Conservation (phyloP, 2,113 vertebrate species). For the Sebastes fasciatus region DNA sequence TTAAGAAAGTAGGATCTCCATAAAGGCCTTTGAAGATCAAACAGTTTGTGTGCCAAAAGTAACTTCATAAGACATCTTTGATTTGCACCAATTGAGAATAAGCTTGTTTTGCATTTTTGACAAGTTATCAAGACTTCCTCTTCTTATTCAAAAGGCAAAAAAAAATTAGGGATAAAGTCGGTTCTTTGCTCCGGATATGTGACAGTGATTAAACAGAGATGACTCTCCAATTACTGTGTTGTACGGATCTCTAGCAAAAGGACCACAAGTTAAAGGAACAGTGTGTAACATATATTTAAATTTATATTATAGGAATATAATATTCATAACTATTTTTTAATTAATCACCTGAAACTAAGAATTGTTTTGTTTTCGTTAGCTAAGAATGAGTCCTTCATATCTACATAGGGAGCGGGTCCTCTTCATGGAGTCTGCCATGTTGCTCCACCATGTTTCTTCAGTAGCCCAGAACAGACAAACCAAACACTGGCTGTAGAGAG, state of each 20-base stretch:
- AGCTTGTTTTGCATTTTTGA: conserved; percentile 21
- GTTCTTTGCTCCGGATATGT: conserved; percentile 1
- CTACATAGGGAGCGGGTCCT: no score
- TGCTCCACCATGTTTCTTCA: no score
- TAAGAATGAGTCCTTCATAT: no score
- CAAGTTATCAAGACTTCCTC: not conserved
- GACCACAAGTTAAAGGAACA: conserved; percentile 3
- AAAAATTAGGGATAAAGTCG: not conserved
- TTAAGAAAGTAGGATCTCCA: conserved; percentile 18
- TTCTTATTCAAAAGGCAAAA: not conserved
- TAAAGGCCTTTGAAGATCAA: conserved; percentile 36
- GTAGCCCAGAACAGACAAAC: no score
- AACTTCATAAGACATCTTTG: conserved; percentile 8
- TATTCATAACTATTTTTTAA: no score
- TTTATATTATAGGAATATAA: no score
- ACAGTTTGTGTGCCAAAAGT: conserved; percentile 25
- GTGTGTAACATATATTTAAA: no score
- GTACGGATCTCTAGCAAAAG: not conserved
- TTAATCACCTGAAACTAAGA: no score
- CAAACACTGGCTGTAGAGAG: no score
- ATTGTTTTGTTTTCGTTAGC: no score
- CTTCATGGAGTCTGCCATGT: no score
- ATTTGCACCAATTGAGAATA: conserved; percentile 17
- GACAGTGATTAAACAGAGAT: not conserved
- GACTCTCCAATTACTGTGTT: not conserved